Evolutionary conservation across 2,113 vertebrate genomes (phyloP).

Genomic region (Microcebus tavaratra): DNA sequence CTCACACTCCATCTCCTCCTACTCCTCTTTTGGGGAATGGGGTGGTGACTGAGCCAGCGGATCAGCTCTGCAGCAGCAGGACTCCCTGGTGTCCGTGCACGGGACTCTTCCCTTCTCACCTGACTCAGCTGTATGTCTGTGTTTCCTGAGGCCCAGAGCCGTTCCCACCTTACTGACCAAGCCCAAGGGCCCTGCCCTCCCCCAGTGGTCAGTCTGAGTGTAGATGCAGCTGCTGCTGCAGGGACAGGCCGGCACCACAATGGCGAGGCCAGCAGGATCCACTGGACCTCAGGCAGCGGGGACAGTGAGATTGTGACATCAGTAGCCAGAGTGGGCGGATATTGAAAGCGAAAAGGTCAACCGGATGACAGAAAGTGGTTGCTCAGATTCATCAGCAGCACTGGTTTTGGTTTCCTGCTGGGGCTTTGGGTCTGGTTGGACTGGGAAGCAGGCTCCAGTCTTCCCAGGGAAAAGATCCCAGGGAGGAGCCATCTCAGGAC

Average conservation of each 20-base stretch:
- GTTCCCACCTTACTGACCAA: not conserved
- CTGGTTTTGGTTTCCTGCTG: not conserved
- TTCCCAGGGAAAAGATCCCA: not conserved
- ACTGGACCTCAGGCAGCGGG: not conserved
- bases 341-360: no score
- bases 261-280: fast-evolving
- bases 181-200: not conserved
- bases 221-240: not conserved
- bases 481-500: not conserved
- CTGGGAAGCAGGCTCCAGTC: not conserved
- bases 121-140: not conserved
- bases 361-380: not conserved
- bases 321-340: not conserved
- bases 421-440: not conserved
- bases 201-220: not conserved
- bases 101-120: not conserved
- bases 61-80: not conserved
- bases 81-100: not conserved
- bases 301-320: not conserved
- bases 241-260: not conserved
- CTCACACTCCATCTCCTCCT: no score
- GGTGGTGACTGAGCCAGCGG: not conserved
- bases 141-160: not conserved
- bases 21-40: not conserved
- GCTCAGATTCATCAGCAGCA: no score